Percentiles rank a stretch among this genome's conserved stretches.
Evolutionary conservation across 1,140 invertebrate genomes (phyloP).

Genomic region (Drosophila saltans): DNA sequence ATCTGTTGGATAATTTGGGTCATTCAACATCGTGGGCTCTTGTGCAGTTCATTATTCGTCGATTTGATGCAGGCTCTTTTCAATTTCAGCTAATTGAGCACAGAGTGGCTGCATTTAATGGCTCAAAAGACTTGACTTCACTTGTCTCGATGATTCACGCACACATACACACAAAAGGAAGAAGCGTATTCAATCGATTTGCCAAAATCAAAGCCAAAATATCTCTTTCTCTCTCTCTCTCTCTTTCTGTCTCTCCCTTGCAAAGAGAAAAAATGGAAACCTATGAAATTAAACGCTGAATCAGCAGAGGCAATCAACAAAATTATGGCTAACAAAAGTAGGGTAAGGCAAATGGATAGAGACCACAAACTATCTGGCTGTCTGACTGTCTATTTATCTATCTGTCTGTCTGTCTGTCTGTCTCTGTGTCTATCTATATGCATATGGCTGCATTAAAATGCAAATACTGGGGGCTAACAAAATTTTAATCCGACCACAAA

Average conservation of each 20-base stretch:
- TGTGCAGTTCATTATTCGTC: conserved; percentile 54
- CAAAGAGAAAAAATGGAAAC: conserved; percentile 26
- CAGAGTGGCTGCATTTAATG: conserved; percentile 19
- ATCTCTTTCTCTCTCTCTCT: too few relatives aligned
- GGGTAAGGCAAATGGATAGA: conserved; percentile 2
- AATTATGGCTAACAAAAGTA: conserved; percentile 52
- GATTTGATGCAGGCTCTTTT: conserved; percentile 55
- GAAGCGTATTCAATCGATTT: neutral
- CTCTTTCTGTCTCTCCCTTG: too few relatives aligned
- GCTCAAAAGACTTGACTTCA: neutral
- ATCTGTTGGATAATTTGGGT: conserved; percentile 46
- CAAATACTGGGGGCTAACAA: conserved; percentile 57
- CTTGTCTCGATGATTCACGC: neutral
- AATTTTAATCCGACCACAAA: conserved; percentile 72
- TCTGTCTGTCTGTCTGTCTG: neutral
- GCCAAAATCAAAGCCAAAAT: neutral
- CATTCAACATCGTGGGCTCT: conserved; percentile 34
- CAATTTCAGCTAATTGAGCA: conserved; percentile 30
- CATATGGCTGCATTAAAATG: conserved; percentile 44
- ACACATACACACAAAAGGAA: conserved; percentile 6
- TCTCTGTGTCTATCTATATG: conserved; percentile 14
- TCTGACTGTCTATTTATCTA: neutral
- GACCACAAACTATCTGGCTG: neutral
- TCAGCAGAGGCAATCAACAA: conserved; percentile 68
- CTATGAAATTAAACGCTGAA: conserved; percentile 64